Evolutionary conservation across 1,140 invertebrate genomes (phyloP), one percentile per base, ranked within the genome.

Genomic region (Adelges cooleyi): DNA sequence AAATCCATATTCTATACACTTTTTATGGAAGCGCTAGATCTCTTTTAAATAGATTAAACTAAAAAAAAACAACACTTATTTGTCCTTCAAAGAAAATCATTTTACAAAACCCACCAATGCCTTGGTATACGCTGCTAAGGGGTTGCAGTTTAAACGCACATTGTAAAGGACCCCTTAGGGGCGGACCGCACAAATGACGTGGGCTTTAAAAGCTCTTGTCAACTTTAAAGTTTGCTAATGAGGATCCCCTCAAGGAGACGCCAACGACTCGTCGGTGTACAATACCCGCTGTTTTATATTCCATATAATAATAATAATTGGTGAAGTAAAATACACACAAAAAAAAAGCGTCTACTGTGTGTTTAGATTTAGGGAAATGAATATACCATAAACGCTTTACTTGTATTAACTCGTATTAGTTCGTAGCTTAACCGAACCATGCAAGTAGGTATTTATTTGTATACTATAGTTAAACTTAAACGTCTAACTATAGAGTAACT

Each of bases 141-240:
- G 40, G 10, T 11, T 44, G 23, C 13, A 27, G 23, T 62, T 13
- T 59, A 59, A 59, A 59, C 25, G 54, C 40, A 38, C 38, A 44
- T 25, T 20, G 54, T 44, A 17, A 33, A 59, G 44, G 38, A 44
- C 40, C 56, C 56, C 56, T 62, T 27, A 62, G 56, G 56, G 56
- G 38, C 46, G 56, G 56, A 62, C 56, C 56, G 15, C 56, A 17
- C 56, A 62, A 62, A 62, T 48, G 42, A 62, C 42, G 40, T 62
- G 25, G 42, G 38, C 42, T 62, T 46, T 62, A 48, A 62, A 62
- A 62, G 56, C 56, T 48, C 56, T 62, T 33, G 56, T 62, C 42
- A 62, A 46, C 40, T 62, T 62, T 62, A 62, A 62, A 62, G 56
- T 62, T 62, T 62, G 56, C 56, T 62, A 62, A 62, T 62, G 56